Conservation (phyloP, 1,140 invertebrate genomes). For the Coelopa frigida region DNA sequence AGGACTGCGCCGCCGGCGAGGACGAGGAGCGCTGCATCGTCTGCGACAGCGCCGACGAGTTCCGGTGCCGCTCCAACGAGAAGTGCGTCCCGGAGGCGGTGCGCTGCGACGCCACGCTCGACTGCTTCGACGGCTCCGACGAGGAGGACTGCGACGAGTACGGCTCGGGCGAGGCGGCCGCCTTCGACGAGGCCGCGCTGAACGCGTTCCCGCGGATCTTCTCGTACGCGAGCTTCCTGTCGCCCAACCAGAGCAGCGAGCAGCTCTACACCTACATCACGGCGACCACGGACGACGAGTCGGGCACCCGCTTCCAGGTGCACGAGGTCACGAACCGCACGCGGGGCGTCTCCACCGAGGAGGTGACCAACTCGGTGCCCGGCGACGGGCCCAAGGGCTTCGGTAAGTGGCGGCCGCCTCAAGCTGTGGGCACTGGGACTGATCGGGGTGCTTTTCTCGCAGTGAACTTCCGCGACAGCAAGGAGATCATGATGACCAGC, state of each 20-base stretch:
- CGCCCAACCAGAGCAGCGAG: constrained; percentile 37
- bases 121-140: constrained; percentile 74
- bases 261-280: constrained; percentile 37
- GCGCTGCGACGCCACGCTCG: constrained; percentile 72
- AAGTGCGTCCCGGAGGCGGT: constrained; percentile 63
- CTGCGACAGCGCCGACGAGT: constrained; percentile 50
- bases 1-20: constrained; percentile 56
- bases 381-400: constrained; percentile 29
- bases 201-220: constrained; percentile 37
- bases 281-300: constrained; percentile 32
- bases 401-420: constrained; percentile 28
- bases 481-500: constrained; percentile 47
- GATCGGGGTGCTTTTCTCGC: background rate
- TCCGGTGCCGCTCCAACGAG: constrained; percentile 52
- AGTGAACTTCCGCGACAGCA: constrained; percentile 45
- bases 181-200: constrained; percentile 30
- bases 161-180: constrained; percentile 24
- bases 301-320: constrained; percentile 30
- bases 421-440: too few species aligned
- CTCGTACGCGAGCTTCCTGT: constrained; percentile 35
- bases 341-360: constrained; percentile 23
- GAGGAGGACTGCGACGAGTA: constrained; percentile 54
- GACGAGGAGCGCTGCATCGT: constrained; percentile 57
- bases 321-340: constrained; percentile 20
- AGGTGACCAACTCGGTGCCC: constrained; percentile 14